Conservation (phyloP, 1,140 invertebrate genomes). For the Vollenhovia emeryi region DNA sequence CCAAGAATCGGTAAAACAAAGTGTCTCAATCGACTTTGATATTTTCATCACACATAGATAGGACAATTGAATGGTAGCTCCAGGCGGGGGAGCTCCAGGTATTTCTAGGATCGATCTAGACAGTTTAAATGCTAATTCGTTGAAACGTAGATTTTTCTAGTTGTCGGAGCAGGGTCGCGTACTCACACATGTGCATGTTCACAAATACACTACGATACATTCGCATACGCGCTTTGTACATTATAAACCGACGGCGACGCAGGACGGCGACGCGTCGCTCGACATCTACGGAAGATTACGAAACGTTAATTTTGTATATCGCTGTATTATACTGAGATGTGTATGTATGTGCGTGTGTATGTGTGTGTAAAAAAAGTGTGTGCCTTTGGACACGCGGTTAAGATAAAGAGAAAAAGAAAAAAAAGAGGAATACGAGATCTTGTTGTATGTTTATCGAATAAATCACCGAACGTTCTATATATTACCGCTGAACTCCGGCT, state of each 20-base stretch:
- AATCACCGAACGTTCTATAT: slow-evolving; percentile 71
- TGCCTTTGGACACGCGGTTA: slow-evolving; percentile 83
- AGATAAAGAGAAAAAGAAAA: slow-evolving; percentile 43
- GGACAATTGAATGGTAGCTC: background rate
- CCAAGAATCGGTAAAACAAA: background rate
- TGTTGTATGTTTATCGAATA: slow-evolving; percentile 84
- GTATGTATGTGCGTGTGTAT: slow-evolving; percentile 52
- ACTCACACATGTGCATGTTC: slow-evolving; percentile 33
- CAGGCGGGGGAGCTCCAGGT: background rate
- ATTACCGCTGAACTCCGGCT: slow-evolving; percentile 32
- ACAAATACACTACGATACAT: slow-evolving; percentile 60
- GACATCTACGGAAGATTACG: slow-evolving; percentile 78
- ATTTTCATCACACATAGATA: slow-evolving; percentile 4
- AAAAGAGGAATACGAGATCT: slow-evolving; percentile 69
- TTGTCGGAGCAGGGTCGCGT: slow-evolving; percentile 60
- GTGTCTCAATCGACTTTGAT: background rate
- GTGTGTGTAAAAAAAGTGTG: slow-evolving; percentile 75
- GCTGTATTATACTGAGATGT: slow-evolving; percentile 76
- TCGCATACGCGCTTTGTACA: slow-evolving; percentile 78
- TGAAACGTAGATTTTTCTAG: slow-evolving; percentile 37
- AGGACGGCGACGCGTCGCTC: slow-evolving; percentile 50
- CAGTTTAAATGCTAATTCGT: slow-evolving; percentile 21
- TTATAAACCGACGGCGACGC: slow-evolving; percentile 71
- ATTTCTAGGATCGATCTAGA: background rate
- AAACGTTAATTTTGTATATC: slow-evolving; percentile 83